Evolutionary conservation across 2,888 invertebrate genomes (phyloP).

Genomic region (Pollenia labialis): DNA sequence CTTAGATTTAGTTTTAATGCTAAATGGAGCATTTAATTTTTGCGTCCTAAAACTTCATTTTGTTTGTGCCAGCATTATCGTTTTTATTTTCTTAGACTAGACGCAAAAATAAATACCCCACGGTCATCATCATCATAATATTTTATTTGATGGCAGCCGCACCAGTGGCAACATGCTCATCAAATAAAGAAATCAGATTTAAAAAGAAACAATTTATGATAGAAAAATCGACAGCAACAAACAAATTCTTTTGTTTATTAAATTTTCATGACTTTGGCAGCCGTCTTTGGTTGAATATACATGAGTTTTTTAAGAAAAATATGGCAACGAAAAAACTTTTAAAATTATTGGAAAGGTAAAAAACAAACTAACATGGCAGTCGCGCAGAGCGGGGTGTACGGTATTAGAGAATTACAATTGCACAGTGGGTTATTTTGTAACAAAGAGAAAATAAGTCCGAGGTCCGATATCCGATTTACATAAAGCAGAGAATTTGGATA

Average conservation of each 20-base stretch:
- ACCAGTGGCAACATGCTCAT: neutral
- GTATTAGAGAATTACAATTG: too few species aligned
- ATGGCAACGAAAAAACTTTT: too few species aligned
- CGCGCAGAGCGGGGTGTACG: too few species aligned
- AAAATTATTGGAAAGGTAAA: too few species aligned
- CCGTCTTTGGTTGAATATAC: neutral
- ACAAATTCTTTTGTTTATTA: neutral
- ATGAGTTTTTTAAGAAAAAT: too few species aligned
- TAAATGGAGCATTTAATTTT: neutral
- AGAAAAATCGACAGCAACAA: neutral
- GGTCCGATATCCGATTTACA: too few species aligned
- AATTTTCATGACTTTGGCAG: slow-evolving; percentile 7
- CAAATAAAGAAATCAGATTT: neutral
- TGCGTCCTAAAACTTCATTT: neutral
- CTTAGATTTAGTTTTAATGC: neutral
- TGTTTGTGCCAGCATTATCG: neutral
- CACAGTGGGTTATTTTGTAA: too few species aligned
- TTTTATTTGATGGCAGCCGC: slow-evolving; percentile 3
- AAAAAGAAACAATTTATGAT: neutral
- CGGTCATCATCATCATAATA: slow-evolving; percentile 40
- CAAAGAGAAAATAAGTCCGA: too few species aligned
- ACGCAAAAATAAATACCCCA: slow-evolving; percentile 37
- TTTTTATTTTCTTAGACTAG: slow-evolving; percentile 19
- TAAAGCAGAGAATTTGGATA: too few species aligned
- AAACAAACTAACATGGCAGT: too few species aligned